Evolutionary conservation across 2,113 vertebrate genomes (phyloP).

Genomic region (Theropithecus gelada): DNA sequence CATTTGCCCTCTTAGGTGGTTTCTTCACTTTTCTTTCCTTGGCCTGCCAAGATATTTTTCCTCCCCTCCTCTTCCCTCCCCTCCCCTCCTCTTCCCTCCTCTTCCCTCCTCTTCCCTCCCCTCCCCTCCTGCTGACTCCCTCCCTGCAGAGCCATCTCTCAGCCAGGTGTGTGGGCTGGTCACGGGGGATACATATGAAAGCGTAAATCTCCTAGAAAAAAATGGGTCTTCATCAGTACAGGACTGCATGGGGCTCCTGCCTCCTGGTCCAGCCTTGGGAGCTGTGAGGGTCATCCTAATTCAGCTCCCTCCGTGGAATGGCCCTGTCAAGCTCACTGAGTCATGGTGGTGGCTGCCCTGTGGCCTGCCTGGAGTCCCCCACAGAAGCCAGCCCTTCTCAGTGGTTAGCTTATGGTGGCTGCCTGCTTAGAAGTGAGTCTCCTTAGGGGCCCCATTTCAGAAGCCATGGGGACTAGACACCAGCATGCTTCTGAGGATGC

Average conservation of each 20-base stretch:
- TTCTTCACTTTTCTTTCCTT: background rate
- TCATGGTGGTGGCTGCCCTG: background rate
- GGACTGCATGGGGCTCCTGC: background rate
- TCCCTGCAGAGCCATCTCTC: background rate
- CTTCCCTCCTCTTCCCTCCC: no score
- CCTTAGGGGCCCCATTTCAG: background rate
- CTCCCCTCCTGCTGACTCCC: background rate
- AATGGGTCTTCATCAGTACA: background rate
- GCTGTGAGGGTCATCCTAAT: background rate
- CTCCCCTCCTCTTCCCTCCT: no score
- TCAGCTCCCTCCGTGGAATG: background rate
- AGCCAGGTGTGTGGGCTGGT: background rate
- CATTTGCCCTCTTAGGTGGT: background rate
- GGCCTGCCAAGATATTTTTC: background rate
- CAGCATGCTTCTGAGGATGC: background rate
- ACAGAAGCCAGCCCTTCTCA: background rate
- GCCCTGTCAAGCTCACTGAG: background rate
- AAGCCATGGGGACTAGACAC: background rate
- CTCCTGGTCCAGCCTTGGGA: background rate
- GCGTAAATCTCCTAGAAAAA: background rate
- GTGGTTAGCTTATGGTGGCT: background rate
- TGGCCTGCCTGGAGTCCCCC: background rate
- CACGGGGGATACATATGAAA: background rate
- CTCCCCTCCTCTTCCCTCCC: no score
- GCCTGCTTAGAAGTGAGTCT: background rate